Evolutionary conservation across 2,113 vertebrate species (phyloP).

Genomic region (Hucho hucho): DNA sequence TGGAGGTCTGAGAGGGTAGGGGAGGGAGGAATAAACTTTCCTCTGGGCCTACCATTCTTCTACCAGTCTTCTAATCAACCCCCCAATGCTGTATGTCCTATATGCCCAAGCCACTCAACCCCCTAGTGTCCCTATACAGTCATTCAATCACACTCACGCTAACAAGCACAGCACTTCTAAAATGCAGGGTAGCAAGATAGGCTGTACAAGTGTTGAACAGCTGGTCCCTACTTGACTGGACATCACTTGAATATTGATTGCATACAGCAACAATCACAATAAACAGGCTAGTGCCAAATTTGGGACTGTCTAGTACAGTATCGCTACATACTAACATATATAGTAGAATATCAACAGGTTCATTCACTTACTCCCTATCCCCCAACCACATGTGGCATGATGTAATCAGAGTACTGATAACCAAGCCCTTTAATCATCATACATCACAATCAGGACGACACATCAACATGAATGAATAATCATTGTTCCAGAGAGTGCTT

Average conservation of each 20-base stretch:
- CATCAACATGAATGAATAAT: conserved; percentile 22
- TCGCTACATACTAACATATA: too few species aligned
- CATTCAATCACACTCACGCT: too few species aligned
- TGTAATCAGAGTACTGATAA: conserved; percentile 25
- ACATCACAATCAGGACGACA: conserved; percentile 42
- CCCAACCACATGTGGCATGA: conserved; percentile 43
- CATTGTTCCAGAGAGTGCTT: conserved; percentile 22
- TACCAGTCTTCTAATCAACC: too few species aligned
- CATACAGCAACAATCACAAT: background rate
- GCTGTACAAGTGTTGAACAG: too few species aligned
- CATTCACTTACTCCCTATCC: too few species aligned
- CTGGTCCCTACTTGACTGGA: too few species aligned
- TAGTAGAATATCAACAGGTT: too few species aligned
- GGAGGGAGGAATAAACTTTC: too few species aligned
- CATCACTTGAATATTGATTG: background rate
- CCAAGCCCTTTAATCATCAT: conserved; percentile 34
- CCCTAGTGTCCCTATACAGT: background rate
- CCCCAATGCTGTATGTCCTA: background rate
- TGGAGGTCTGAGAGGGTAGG: too few species aligned
- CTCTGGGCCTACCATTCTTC: background rate
- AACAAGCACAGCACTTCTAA: too few species aligned
- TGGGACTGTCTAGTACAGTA: too few species aligned
- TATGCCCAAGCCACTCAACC: background rate
- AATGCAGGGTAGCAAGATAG: too few species aligned
- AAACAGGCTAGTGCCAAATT: background rate